phyloP scores from a whole-genome alignment of 2,888 invertebrate genomes.

The Parasteatoda lunata region DNA sequence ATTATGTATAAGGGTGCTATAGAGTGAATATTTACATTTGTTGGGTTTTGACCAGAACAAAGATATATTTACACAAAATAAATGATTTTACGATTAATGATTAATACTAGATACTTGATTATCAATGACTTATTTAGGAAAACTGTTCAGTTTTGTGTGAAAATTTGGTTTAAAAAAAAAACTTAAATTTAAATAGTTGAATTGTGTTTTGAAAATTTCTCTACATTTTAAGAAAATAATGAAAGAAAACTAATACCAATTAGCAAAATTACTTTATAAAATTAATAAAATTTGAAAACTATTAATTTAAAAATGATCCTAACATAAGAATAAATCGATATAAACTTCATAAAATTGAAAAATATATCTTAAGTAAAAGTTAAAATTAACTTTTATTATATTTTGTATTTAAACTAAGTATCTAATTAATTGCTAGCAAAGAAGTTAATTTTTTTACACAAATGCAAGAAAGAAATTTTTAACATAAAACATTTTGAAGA shows the following conservation, averaged over 20 bases:
- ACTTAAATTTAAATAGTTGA: neutral
- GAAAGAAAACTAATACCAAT: neutral
- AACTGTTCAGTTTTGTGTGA: conserved; percentile 57
- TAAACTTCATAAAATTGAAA: neutral
- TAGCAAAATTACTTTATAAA: neutral
- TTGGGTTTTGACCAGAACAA: too few species aligned
- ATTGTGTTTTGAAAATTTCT: neutral
- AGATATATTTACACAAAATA: too few species aligned
- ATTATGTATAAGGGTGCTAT: too few species aligned
- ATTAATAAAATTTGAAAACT: neutral
- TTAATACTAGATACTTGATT: too few species aligned
- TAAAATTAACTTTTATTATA: too few species aligned
- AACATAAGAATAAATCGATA: neutral
- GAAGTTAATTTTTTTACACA: too few species aligned
- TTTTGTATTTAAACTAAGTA: too few species aligned
- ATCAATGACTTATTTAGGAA: neutral
- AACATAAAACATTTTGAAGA: too few species aligned
- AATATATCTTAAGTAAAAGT: neutral
- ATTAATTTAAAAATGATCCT: neutral
- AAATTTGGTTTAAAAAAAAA: neutral
- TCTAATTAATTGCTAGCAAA: too few species aligned
- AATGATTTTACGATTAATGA: too few species aligned
- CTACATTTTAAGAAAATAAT: neutral
- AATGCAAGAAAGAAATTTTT: too few species aligned
- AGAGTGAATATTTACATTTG: too few species aligned